Base-by-base conservation (phyloP, 2,113 vertebrate species). In the Ibidorhyncha struthersii region DNA sequence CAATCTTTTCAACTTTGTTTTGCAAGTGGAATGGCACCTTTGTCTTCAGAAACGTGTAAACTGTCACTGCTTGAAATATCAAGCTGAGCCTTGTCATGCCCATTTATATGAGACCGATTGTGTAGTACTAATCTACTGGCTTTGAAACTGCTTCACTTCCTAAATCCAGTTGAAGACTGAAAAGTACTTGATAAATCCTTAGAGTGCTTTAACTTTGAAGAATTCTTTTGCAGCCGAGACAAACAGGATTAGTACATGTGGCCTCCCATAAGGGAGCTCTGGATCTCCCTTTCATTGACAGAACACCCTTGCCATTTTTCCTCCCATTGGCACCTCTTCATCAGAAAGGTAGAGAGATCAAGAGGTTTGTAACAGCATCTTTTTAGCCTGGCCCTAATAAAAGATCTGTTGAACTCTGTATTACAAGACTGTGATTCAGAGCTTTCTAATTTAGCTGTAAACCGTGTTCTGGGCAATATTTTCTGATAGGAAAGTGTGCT, bases 141-240 rank as follows among this genome's bases (percentile, higher is more conserved):
- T 96, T 91, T 90, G 92, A 69, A 96, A 79, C 69, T 67, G 88
- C 82, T 94, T 73, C 88, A 59, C 85, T 82, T 61, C 63, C 93
- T 94, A 96, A 97, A 96, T 96, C 89, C 89, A 89, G 91, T 3
- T 79, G 95, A 90, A 90, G 84, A 79, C 82, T 95, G 94, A 89
- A 88, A 97, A 96, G 89, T 83, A 63, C 73, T 70, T 82, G 71
- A 67, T 94, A 93, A 94, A 91, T 93, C 92, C 95, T 56, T 53
- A 20, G 82, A 88, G 79, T 70, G 72, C 47, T 91, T 97, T 91
- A 93, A 93, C 43, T 95, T 70, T 36, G 66, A 87, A 80, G 79
- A 89, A 94, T 95, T 86, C 88, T 86, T 93, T 71, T 81, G 78
- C 84, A 55, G 3, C 62, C 21, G 12, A 94, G 80, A 86, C 92